Evolutionary conservation across 2,113 vertebrate species (phyloP).

Genomic region (Reinhardtius hippoglossoides): DNA sequence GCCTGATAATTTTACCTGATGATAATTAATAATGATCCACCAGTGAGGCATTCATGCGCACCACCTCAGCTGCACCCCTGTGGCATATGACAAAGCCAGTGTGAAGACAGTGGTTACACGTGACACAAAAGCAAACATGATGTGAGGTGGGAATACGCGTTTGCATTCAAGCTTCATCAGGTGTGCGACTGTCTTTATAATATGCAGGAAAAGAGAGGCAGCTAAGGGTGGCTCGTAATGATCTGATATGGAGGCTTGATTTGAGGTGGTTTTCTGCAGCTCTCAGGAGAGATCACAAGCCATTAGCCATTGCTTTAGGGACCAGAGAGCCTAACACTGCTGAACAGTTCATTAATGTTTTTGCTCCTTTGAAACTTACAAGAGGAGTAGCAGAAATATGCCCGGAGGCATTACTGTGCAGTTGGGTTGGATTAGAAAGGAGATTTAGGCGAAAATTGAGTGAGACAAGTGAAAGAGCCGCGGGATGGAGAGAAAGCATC

Average conservation of each 20-base stretch:
- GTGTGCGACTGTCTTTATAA: conserved; percentile 81
- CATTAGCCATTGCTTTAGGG: conserved; percentile 65
- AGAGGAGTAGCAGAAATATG: conserved; percentile 47
- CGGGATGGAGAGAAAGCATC: conserved; percentile 3
- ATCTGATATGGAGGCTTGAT: conserved; percentile 53
- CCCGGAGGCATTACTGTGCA: conserved; percentile 37
- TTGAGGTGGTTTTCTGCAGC: conserved; percentile 45
- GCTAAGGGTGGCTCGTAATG: conserved; percentile 53
- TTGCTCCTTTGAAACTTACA: conserved; percentile 58
- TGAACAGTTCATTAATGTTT: conserved; percentile 73
- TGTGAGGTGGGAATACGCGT: conserved; percentile 69
- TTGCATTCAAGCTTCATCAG: conserved; percentile 80
- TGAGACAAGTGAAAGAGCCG: conserved; percentile 15
- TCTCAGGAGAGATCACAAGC: conserved; percentile 63
- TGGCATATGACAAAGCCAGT: conserved; percentile 61
- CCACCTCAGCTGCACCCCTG: conserved; percentile 48
- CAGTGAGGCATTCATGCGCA: conserved; percentile 64
- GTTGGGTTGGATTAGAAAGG: conserved; percentile 47
- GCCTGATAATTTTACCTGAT: conserved; percentile 73
- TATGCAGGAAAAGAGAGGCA: conserved; percentile 39
- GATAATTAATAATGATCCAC: conserved; percentile 79
- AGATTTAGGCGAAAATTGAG: conserved; percentile 31
- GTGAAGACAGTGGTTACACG: conserved; percentile 51
- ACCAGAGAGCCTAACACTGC: conserved; percentile 49
- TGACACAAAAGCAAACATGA: conserved; percentile 69